These are phyloP conservation scores for Ginglymostoma cirratum DNA, from an alignment of 2,113 vertebrate species.

Conservation along the genomic window DNA sequence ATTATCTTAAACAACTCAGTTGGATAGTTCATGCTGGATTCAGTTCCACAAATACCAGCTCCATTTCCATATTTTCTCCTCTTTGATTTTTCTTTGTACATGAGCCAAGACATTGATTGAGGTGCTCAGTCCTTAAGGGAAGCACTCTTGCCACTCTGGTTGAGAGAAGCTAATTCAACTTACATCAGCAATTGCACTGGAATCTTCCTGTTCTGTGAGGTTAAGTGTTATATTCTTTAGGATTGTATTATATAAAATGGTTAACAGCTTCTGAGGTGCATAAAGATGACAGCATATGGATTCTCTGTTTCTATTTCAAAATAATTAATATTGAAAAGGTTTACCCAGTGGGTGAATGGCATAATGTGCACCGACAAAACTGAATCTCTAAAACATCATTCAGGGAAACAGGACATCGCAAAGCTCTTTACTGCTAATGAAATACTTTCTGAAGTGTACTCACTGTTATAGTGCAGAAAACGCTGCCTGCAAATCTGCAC, in stretches of 20 bases:
- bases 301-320: not conserved
- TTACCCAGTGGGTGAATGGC: not conserved
- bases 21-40: not conserved
- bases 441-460: too few species aligned
- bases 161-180: not conserved
- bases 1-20: not conserved
- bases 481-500: too few species aligned
- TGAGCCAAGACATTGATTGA: not conserved
- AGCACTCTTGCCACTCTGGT: not conserved
- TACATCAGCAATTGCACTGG: not conserved
- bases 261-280: not conserved
- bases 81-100: too few species aligned
- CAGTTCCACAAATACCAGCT: not conserved
- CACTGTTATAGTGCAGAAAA: too few species aligned
- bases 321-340: not conserved
- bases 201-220: not conserved
- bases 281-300: not conserved
- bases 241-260: not conserved
- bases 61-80: not conserved
- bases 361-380: too few species aligned
- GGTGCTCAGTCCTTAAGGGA: not conserved
- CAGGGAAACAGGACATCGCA: too few species aligned
- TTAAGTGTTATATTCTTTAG: not conserved
- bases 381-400: too few species aligned
- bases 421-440: too few species aligned